Conservation (phyloP, 2,888 invertebrate genomes). For the Hydrotaea diabolus region DNA sequence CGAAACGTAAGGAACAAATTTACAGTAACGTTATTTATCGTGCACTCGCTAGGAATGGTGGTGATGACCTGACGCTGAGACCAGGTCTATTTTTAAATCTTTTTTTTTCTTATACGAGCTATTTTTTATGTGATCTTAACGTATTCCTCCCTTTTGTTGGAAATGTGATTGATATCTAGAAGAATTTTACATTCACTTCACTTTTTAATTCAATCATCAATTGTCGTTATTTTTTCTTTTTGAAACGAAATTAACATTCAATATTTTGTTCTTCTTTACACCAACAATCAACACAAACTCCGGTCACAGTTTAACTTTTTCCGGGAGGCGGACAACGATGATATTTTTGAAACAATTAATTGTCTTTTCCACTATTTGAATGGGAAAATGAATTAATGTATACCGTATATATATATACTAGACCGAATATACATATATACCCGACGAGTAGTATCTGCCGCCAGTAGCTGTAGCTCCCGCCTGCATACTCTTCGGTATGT, state of each 20-base stretch:
- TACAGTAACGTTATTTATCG: not conserved
- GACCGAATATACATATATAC: not conserved
- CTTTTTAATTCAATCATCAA: not conserved
- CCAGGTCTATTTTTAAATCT: slow-evolving; percentile 59
- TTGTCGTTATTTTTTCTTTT: not conserved
- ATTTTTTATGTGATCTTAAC: not conserved
- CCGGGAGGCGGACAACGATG: slow-evolving; percentile 1
- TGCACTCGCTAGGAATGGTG: not conserved
- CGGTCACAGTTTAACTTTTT: not conserved
- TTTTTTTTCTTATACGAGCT: not conserved
- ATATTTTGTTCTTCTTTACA: not conserved
- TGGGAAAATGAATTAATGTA: slow-evolving; percentile 37
- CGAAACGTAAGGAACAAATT: not conserved
- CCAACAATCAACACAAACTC: not conserved
- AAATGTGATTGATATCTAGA: not conserved
- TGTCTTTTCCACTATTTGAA: slow-evolving; percentile 36
- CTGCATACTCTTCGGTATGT: not conserved
- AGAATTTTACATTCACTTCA: not conserved
- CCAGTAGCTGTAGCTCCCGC: not conserved
- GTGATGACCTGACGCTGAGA: slow-evolving; percentile 42
- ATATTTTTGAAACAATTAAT: slow-evolving; percentile 36
- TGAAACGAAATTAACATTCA: not conserved
- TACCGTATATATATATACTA: slow-evolving; percentile 6
- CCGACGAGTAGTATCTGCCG: not conserved
- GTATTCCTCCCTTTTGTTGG: not conserved